phyloP scores from a whole-genome alignment of 2,113 vertebrate species.

The Platycercus adscitus region DNA sequence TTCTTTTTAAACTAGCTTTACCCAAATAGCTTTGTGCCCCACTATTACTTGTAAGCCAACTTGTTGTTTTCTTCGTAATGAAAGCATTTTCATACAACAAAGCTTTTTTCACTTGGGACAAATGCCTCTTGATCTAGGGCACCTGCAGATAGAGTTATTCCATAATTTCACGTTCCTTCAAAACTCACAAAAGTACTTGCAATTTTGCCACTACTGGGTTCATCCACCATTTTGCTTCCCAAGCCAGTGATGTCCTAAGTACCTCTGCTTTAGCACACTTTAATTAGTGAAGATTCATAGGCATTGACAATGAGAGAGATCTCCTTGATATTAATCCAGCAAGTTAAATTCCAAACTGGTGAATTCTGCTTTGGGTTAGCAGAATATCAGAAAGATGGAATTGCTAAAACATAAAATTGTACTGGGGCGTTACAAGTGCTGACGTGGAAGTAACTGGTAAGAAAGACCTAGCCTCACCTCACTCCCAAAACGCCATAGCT shows the following conservation, averaged over 20 bases:
- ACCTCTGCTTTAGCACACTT: not conserved
- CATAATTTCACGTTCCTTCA: not conserved
- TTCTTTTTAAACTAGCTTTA: not conserved
- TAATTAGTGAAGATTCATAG: not conserved
- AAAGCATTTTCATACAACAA: not conserved
- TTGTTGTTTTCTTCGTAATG: not conserved
- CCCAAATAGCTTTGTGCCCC: not conserved
- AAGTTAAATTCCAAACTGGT: not conserved
- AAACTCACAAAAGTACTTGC: not conserved
- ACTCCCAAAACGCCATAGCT: not conserved
- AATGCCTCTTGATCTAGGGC: not conserved
- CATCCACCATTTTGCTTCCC: not conserved
- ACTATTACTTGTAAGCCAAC: not conserved
- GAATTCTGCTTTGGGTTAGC: not conserved
- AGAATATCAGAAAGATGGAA: not conserved
- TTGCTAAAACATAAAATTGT: not conserved
- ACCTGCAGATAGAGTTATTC: not conserved
- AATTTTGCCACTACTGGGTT: not conserved
- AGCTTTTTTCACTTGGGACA: not conserved
- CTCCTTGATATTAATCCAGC: not conserved
- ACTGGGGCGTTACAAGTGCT: not conserved
- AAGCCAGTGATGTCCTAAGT: not conserved
- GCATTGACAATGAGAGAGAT: not conserved
- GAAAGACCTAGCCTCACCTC: not conserved
- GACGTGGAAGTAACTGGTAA: not conserved